Base-by-base conservation (phyloP, 2,797 vertebrate genomes). In the Siniperca scherzeri region DNA sequence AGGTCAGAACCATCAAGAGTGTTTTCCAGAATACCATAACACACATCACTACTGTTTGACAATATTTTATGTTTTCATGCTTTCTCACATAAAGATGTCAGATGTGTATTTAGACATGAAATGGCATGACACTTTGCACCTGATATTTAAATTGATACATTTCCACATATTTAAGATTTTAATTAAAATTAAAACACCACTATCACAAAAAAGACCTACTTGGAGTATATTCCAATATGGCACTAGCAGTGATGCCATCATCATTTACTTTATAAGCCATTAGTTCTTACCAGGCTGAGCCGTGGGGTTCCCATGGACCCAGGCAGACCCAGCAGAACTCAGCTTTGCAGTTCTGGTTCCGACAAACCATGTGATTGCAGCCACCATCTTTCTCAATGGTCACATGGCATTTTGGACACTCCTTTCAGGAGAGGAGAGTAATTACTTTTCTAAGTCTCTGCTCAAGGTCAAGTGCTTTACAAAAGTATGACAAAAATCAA, bases 251-350 rank as follows among this genome's bases (percentile, higher is more conserved):
- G 7, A 61, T 33, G 2, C 10, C 13, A n/a, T 30, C 10, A 10
- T 60, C 0, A 8, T 77, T 57, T 38, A 57, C 17, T 55, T 19
- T n/a, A 46, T 59, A 53, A 62, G n/a, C 2, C 8, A 40, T 64
- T 8, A 56, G 9, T 83, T 96, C 97, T 95, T 95, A 99, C 99
- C 99, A 99, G 92, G 99, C 98, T 89, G 99, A 99, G 89, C 99
- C 99, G 0, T 99, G 99, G 27, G 99, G 99, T 91, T 99, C 99
- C 99, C 99, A 99, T 78, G 99, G 98, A 78, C 99, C 99, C 93
- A 99, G 96, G 93, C 99, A 99, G 86, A 99, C 99, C 98, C 99
- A 99, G 95, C 99, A 99, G 95, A 99, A 99, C 95, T 99, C 99
- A 3, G 99, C 98, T 97, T 99, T 99, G 96, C 99, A 99, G 94